Conservation (phyloP, 1,140 invertebrate genomes). For the Medauroidea extradentata region DNA sequence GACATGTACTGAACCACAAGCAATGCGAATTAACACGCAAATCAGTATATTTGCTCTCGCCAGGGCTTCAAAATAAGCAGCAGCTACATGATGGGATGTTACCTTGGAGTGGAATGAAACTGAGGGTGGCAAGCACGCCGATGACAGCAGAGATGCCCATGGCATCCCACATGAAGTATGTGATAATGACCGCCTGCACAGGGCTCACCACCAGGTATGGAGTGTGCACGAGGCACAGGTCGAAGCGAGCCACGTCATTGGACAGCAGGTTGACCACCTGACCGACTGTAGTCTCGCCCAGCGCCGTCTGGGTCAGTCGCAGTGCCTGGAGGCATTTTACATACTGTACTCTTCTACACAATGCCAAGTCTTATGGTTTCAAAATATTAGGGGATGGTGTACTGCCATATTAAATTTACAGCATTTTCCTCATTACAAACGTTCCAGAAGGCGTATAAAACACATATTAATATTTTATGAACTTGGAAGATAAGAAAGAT, state of each 20-base stretch:
- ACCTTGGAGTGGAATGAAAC: conserved; percentile 67
- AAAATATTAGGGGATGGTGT: too few relatives aligned
- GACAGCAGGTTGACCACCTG: conserved; percentile 82
- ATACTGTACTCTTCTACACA: too few relatives aligned
- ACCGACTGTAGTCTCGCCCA: conserved; percentile 73
- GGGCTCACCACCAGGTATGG: conserved; percentile 64
- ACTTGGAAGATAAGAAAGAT: too few relatives aligned
- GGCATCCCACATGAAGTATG: conserved; percentile 59
- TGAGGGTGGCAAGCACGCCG: conserved; percentile 63
- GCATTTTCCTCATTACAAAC: too few relatives aligned
- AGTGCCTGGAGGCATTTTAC: too few relatives aligned
- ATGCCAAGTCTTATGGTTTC: too few relatives aligned
- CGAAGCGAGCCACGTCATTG: conserved; percentile 68
- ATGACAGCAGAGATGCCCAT: conserved; percentile 61
- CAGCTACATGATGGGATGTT: background rate
- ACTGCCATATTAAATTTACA: too few relatives aligned
- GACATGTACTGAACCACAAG: too few relatives aligned
- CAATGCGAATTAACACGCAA: too few relatives aligned
- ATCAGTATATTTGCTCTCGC: too few relatives aligned
- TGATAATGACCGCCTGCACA: conserved; percentile 54
- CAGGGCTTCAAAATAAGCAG: background rate
- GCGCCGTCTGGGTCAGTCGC: conserved; percentile 55
- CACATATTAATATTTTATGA: too few relatives aligned
- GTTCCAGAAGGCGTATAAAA: too few relatives aligned
- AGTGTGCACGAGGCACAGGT: conserved; percentile 53